Base-by-base conservation (phyloP, 2,113 vertebrate species). In the Aleadryas rufinucha region DNA sequence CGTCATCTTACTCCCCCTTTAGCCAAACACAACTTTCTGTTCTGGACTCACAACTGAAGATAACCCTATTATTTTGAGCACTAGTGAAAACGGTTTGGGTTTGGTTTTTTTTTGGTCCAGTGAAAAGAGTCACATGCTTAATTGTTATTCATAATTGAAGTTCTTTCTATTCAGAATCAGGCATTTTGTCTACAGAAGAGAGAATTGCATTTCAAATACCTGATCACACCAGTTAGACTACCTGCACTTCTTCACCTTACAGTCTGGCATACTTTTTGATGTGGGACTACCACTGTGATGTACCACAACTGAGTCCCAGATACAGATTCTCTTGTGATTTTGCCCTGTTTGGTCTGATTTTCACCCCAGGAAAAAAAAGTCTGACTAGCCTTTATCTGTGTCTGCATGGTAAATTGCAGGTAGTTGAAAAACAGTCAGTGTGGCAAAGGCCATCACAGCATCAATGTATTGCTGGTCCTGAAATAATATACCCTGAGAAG, bases 391-490 rank as follows among this genome's bases (percentile, higher is more conserved):
- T 78, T 70, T 66, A 53, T 30, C 45, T 84, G 13, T n/a, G 31
- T 60, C 30, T 79, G 9, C 13, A 17, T 59, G 21, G 52, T 26
- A 66, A 42, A n/a, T 10, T 49, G 6, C 26, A 54, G 11, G 56
- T 19, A 53, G 10, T 5, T 77, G 50, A 93, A 80, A 79, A 92
- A 16, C 6, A 20, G 14, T 26, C 31, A 53, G 0, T 33, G 31
- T 42, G 49, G 39, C 0, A 0, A 83, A 35, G 11, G 10, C 45
- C 42, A 56, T 41, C 6, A 3, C 15, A 68, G 16, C 10, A 44
- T 35, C 49, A 22, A 7, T 15, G 10, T 45, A 35, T 33, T 85
- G 7, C n/a, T 86, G 3, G 10, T 77, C 63, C 49, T 89, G 87
- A 84, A 81, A 53, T 64, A 76, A 56, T 23, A 57, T 8, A 60